phyloP scores from a whole-genome alignment of 1,140 invertebrate species.

The Epicauta chinensis region DNA sequence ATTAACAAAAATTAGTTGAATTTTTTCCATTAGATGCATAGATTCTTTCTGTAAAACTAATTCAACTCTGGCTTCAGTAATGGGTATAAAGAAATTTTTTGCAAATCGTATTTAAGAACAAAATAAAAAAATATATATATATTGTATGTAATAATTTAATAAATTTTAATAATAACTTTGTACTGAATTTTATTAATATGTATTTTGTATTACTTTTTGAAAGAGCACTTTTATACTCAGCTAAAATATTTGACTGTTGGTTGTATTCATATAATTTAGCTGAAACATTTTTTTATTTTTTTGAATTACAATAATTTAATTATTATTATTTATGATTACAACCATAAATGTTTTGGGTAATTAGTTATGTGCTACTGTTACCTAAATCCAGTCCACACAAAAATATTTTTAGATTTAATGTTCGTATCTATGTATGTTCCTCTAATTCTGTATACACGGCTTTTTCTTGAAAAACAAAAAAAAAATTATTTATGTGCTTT shows the following conservation, averaged over 20 bases:
- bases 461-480: constrained; percentile 3
- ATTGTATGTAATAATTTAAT: constrained; percentile 9
- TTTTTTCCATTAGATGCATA: too few relatives aligned
- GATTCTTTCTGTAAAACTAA: too few relatives aligned
- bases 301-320: constrained; percentile 4
- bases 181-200: constrained; percentile 26
- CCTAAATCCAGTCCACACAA: constrained; percentile 15
- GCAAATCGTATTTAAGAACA: neutral
- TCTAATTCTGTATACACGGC: constrained; percentile 14
- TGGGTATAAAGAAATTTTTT: constrained; percentile 14
- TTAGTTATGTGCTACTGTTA: constrained; percentile 17
- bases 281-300: constrained; percentile 4
- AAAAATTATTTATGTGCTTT: constrained; percentile 16
- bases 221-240: constrained; percentile 27
- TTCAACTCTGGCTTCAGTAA: constrained; percentile 9
- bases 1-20: too few relatives aligned
- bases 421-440: constrained; percentile 17
- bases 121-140: constrained; percentile 6
- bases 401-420: constrained; percentile 14
- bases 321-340: constrained; percentile 3
- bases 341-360: constrained; percentile 13
- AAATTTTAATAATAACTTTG: constrained; percentile 19
- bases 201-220: constrained; percentile 27
- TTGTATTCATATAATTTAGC: constrained; percentile 5
- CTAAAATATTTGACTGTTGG: constrained; percentile 7